Base-by-base conservation (phyloP, 1,140 invertebrate genomes). In the Protaetia brevitarsis region DNA sequence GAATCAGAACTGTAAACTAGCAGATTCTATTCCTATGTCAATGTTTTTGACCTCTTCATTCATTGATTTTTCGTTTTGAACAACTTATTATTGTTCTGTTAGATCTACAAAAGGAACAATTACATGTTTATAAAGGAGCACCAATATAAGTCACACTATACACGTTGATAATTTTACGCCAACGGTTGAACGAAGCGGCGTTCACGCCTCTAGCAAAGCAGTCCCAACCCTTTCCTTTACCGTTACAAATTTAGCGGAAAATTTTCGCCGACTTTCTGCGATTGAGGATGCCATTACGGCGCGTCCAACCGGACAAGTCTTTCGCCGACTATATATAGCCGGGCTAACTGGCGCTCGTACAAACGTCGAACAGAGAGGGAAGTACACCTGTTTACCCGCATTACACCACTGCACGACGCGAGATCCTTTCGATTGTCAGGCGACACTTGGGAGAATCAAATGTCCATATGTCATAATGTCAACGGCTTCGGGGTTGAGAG, bases 221-320 rank as follows among this genome's bases (percentile, higher is more conserved):
- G 7, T 51, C 41, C 41, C 41, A 51, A 51, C 41, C 41, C 41
- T 51, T 51, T 51, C 41, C 41, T 51, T 51, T 51, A 51, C 11
- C 3, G 41, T 51, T 51, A 51, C 26, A 51, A 51, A 51, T 51
- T 51, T 51, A 51, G 41, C 41, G 41, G 41, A 51, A 51, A 51
- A 51, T 51, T 51, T 51, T 23, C 19, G 19, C 41, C 41, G 41
- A 51, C 41, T 51, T 51, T 51, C 19, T 16, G 41, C 41, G 41
- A 23, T 51, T 19, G 19, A 51, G 41, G 41, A 51, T 51, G 41
- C 41, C 41, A 51, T 51, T 51, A 23, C 41, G 41, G 41, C 41
- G 41, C 41, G 19, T 51, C 41, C 41, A 51, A 51, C 41, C 41
- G 41, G 41, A 51, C 41, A 51, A 16, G 26, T 51, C 41, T 51